Evolutionary conservation across 2,797 vertebrate genomes (phyloP), one percentile per base, ranked within the genome.

Genomic region (Euthynnus affinis): DNA sequence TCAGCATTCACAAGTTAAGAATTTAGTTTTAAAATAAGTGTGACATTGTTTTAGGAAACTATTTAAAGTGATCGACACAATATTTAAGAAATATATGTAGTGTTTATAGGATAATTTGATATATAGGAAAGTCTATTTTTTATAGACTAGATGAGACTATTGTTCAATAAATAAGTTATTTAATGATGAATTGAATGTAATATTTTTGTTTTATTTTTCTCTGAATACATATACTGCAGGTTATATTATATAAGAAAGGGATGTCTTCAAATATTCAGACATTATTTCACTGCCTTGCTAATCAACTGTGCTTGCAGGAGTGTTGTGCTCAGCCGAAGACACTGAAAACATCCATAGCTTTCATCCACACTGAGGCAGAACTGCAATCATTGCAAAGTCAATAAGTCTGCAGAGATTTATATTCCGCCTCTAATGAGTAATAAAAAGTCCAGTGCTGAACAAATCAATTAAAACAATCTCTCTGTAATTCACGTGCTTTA

Each of bases 331-430:
- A 62, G 17, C 46, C 18, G 62, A 48, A 65, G 60, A 61, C 53
- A 18, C 34, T 56, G 46, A 18, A 32, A 68, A 27, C 44, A 32
- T 49, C 62, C 20, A 27, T 8, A 52, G 70, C 53, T 46, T 67
- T 65, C 58, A 27, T 63, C 59, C 12, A 61, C 68, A 29, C 57
- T 23, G 40, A 70, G 66, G 62, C 71, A 75, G 73, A 70, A 22
- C 81, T 60, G 73, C 77, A 77, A 56, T 78, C 56, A 85, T 27
- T 75, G 58, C 58, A 76, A 76, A 78, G 59, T 86, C 86, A 85
- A 82, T 87, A 64, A 53, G 64, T 81, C 44, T 58, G 58, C 14
- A 76, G 32, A 61, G 80, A 82, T 83, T 88, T 86, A 82, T 57
- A 22, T n/a, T 65, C 62, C 23, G 53, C 62, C 75, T 75, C 22